Evolutionary conservation across 64 coral and sea anemone genomes (phyloP).

Genomic region (Porites australiensis): DNA sequence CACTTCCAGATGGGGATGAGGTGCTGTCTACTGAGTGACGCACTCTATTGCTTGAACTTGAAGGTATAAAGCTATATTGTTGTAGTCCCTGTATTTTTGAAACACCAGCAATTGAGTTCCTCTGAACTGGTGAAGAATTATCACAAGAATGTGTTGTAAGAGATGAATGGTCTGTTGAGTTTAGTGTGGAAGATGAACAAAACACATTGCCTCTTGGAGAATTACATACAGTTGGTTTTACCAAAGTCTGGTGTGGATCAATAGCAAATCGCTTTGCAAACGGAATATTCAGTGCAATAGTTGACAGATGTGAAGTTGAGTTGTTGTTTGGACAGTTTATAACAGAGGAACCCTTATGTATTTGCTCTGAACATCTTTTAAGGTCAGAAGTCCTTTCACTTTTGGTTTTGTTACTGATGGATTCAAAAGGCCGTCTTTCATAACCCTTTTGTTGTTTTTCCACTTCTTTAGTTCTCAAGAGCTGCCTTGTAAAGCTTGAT

Average conservation of each 20-base stretch:
- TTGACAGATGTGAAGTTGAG: background rate
- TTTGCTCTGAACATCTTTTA: background rate
- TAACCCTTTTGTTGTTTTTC: background rate
- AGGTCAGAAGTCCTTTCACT: background rate
- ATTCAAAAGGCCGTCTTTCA: slow-evolving; percentile 1
- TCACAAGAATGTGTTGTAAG: background rate
- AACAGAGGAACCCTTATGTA: background rate
- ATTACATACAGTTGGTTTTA: background rate
- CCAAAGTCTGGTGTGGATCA: background rate
- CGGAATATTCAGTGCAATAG: background rate
- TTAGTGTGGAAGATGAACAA: background rate
- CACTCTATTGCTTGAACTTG: background rate
- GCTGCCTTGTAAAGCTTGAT: background rate
- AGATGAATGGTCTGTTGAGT: background rate
- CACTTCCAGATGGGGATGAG: background rate
- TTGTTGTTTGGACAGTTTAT: background rate
- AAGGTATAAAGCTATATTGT: background rate
- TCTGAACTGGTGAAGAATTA: background rate
- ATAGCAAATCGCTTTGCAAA: slow-evolving; percentile 54
- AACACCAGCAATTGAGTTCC: background rate
- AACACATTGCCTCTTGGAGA: background rate
- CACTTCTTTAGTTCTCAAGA: slow-evolving; percentile 13
- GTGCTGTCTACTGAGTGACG: background rate
- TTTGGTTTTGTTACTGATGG: background rate
- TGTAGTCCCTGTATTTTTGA: background rate